Conservation (phyloP, 92 coral and sea anemone genomes). For the Desmophyllum pertusum region DNA sequence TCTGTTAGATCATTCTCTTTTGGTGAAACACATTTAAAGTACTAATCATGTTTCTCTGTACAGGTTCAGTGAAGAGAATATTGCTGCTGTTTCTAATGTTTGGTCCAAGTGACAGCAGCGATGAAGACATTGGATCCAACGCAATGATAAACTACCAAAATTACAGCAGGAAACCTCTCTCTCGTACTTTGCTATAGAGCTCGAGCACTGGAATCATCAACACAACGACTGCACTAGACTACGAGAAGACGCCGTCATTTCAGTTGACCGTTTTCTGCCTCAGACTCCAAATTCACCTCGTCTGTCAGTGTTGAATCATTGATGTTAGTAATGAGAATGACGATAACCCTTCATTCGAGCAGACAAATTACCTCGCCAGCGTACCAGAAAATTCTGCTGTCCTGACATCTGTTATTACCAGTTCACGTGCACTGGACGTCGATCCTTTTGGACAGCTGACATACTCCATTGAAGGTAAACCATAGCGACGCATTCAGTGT, state of each 20-base stretch:
- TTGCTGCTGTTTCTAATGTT: conserved; percentile 48
- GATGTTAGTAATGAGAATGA: conserved; percentile 77
- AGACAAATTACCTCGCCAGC: conserved; percentile 47
- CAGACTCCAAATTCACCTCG: conserved; percentile 56
- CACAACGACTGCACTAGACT: conserved; percentile 73
- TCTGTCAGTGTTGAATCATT: conserved; percentile 50
- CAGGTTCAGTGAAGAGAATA: conserved; percentile 77
- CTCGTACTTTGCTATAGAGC: conserved; percentile 68
- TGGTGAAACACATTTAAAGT: not conserved
- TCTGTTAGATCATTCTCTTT: too few species aligned
- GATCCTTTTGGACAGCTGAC: conserved; percentile 76
- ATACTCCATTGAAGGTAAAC: conserved; percentile 54
- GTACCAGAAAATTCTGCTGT: conserved; percentile 69
- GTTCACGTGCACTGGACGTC: conserved; percentile 72
- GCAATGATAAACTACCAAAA: conserved; percentile 71
- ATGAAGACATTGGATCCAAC: conserved; percentile 73
- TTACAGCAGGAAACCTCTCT: conserved; percentile 71
- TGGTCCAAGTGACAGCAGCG: conserved; percentile 71
- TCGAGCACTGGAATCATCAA: conserved; percentile 58
- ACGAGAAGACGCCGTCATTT: conserved; percentile 52
- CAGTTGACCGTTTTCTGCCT: conserved; percentile 70
- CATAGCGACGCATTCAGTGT: conserved; percentile 64
- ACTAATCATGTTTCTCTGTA: not conserved
- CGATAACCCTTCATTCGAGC: conserved; percentile 66
- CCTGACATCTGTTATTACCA: conserved; percentile 53